Evolutionary conservation across 92 coral and sea anemone genomes (phyloP).

Genomic region (Plumapathes pennacea): DNA sequence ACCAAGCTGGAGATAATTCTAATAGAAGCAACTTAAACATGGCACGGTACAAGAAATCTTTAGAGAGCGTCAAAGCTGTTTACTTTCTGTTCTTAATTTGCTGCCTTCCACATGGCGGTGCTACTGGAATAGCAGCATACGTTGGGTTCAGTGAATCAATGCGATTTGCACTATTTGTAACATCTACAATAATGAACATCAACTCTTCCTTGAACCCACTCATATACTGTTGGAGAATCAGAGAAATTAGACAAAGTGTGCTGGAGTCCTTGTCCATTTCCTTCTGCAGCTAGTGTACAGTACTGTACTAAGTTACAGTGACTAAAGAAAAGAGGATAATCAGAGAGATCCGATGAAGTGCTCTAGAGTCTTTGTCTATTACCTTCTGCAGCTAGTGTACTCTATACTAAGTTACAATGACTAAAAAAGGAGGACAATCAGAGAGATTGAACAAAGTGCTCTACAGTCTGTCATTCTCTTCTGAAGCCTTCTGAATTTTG

Average conservation of each 20-base stretch:
- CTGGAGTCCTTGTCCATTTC: no score
- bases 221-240: slow-evolving; percentile 41
- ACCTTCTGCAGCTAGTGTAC: no score
- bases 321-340: no score
- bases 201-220: slow-evolving; percentile 49
- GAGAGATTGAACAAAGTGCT: no score
- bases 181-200: slow-evolving; percentile 14
- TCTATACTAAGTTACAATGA: no score
- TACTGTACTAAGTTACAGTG: no score
- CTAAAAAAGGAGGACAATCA: no score
- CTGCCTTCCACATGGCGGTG: slow-evolving; percentile 4
- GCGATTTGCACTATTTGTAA: slow-evolving; percentile 3
- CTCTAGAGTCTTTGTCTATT: no score
- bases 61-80: not conserved
- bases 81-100: not conserved
- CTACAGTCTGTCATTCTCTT: no score
- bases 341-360: no score
- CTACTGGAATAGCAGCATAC: not conserved
- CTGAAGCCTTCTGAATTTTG: no score
- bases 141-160: not conserved
- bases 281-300: no score
- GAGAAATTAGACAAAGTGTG: slow-evolving; percentile 23
- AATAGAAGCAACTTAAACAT: not conserved
- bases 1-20: not conserved
- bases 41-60: not conserved